Base-by-base conservation (phyloP, 2,113 vertebrate species). In the Heterochromis multidens region DNA sequence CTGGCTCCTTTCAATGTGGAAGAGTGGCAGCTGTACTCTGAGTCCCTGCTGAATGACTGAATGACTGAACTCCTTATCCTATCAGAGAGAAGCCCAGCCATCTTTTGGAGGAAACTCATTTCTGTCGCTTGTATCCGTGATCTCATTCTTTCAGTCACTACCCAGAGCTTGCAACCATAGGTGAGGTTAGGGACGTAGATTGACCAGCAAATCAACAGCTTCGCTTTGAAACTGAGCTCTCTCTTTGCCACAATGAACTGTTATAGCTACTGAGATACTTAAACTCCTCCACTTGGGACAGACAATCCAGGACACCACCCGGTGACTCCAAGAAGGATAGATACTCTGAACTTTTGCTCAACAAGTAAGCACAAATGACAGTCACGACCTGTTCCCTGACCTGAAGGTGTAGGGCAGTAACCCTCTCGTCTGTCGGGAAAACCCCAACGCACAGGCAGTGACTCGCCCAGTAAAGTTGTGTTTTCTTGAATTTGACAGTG, bases 91-190 rank as follows among this genome's bases (percentile, higher is more conserved):
- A 13, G 63, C 35, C 63, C 35, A 3, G n/a, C 35, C 7, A 1
- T 35, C n/a, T 40, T 67, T 43, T 5, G 40, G n/a, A 67, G 35
- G 63, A 67, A 67, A 17, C 35, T 23, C 1, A 2, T 65, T 67
- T 25, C n/a, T 0, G 2, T n/a, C 0, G 1, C n/a, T 67, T 67
- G n/a, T 43, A 4, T 67, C 37, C 1, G 7, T 25, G 63, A 25
- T 23, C 4, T 67, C 13, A 67, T 67, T 27, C n/a, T 67, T 43
- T 43, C 13, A 67, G n/a, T 43, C 63, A 67, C 35, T 3, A 67
- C 37, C 13, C n/a, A 0, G 35, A 67, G 37, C 23, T 67, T 25
- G 63, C 14, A 43, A 25, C 63, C 63, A 3, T 25, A 67, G 25
- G 40, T 67, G 63, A 67, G n/a, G 9, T 7, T 46, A 70, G 63